Base-by-base conservation (phyloP, 2,888 invertebrate species). In the Drosophila subsilvestris region DNA sequence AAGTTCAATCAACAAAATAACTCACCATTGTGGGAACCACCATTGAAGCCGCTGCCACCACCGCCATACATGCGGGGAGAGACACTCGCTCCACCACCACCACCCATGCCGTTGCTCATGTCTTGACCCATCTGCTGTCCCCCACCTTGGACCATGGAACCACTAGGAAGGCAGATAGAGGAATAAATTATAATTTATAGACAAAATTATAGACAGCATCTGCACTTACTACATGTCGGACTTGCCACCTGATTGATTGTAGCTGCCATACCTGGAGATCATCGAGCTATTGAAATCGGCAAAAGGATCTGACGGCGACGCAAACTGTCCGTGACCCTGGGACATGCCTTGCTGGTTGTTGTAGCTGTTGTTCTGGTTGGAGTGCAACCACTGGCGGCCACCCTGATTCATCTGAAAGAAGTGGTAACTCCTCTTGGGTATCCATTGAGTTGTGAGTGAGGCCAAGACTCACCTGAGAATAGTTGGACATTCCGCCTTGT, bases 331-430 rank as follows among this genome's bases (percentile, higher is more conserved):
- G 60, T n/a, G 65, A 7, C 18, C 43, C 44, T 25, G 56, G 3
- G 5, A 43, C 57, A 70, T 70, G 14, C 63, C 27, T 17, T 22
- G 3, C 2, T 54, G 68, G 18, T 58, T 42, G 18, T 58, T 42
- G 0, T 50, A 63, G 20, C 17, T 37, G 18, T 70, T 61, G 1
- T n/a, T 53, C 55, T 83, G 89, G 18, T 80, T 84, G 0, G 83
- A 84, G 63, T 84, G 83, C 12, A 84, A 14, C 83, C 83, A 84
- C 51, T 87, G 83, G 0, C 66, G 73, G 1, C 81, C 84, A 6
- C 61, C 69, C 9, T 37, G 37, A n/a, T 14, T 37, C 27, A 27
- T 27, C 57, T 7, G 44, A 7, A 43, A 56, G 18, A 14, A 50
- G 14, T 0, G 7, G 25, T 4, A 25, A 4, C 25, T 12, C 12